A percentile compares a stretch with the other conserved stretches of the same genome.
Conservation (phyloP, 2,888 invertebrate species). For the Nemapogon koenigi region DNA sequence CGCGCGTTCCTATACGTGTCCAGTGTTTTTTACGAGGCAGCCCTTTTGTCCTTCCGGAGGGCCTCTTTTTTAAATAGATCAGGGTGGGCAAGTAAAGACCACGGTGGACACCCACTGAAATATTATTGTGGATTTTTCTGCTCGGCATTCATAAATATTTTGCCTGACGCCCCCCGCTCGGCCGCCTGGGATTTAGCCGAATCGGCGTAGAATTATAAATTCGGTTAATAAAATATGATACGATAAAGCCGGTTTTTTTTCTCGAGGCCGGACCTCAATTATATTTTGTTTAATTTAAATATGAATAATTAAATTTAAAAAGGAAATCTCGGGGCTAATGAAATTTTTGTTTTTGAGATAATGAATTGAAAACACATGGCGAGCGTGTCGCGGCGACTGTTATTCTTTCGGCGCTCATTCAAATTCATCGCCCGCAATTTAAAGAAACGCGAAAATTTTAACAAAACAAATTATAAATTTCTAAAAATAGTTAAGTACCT, state of each 20-base stretch:
- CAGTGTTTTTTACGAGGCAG: slow-evolving; percentile 56
- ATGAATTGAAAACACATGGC: slow-evolving; percentile 62
- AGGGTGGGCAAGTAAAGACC: slow-evolving; percentile 55
- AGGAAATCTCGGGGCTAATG: slow-evolving; percentile 61
- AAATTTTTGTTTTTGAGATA: slow-evolving; percentile 65
- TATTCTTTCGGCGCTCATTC: slow-evolving; percentile 60
- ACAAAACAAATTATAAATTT: too few species aligned
- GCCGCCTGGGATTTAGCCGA: slow-evolving; percentile 41
- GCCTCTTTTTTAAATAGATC: slow-evolving; percentile 64
- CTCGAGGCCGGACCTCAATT: slow-evolving; percentile 51
- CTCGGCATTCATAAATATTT: slow-evolving; percentile 63
- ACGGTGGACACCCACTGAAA: slow-evolving; percentile 53
- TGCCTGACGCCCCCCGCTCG: slow-evolving; percentile 27
- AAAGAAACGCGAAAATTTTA: slow-evolving; percentile 24
- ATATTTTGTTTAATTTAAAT: slow-evolving; percentile 66
- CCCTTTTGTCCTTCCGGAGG: slow-evolving; percentile 60
- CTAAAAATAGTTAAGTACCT: too few species aligned
- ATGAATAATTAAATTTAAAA: slow-evolving; percentile 65
- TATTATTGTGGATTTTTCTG: slow-evolving; percentile 66
- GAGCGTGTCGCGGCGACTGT: slow-evolving; percentile 38
- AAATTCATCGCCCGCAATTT: slow-evolving; percentile 46
- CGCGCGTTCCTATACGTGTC: slow-evolving; percentile 46
- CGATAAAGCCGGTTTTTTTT: slow-evolving; percentile 57
- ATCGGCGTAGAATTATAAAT: slow-evolving; percentile 63
- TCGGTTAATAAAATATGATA: slow-evolving; percentile 64